A percentile compares a stretch with the other conserved stretches of the same genome.
Conservation (phyloP, 2,797 vertebrate species). For the Babyrousa celebensis region DNA sequence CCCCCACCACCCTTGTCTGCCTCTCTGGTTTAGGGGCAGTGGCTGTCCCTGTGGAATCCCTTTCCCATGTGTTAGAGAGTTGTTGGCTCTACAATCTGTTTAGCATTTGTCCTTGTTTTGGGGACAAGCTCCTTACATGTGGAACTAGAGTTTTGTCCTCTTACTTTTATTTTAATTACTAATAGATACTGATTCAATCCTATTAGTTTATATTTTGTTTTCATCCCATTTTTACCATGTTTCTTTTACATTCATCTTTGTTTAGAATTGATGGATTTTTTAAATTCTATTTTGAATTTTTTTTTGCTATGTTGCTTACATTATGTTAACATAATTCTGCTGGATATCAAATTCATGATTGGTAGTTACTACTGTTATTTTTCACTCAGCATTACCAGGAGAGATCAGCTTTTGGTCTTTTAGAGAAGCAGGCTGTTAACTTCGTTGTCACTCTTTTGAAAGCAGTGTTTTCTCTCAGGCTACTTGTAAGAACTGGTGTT, state of each 20-base stretch:
- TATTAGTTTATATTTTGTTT: background rate
- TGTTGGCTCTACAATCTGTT: background rate
- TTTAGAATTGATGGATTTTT: conserved; percentile 5
- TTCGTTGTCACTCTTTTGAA: background rate
- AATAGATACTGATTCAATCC: background rate
- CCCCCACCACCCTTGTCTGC: background rate
- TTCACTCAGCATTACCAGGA: background rate
- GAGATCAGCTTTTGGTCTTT: background rate
- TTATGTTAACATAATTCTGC: background rate
- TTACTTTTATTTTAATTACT: conserved; percentile 45
- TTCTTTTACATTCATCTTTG: background rate
- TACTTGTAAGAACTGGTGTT: background rate
- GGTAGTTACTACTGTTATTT: background rate
- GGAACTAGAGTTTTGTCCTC: background rate
- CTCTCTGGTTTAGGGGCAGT: background rate
- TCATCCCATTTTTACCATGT: background rate
- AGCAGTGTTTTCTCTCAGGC: conserved; percentile 28
- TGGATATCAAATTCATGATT: background rate
- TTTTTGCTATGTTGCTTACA: background rate
- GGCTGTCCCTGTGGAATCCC: background rate
- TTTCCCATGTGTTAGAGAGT: background rate
- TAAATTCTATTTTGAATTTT: background rate
- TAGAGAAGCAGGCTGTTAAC: background rate
- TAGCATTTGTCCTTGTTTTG: background rate
- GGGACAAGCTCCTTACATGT: background rate